phyloP scores from a whole-genome alignment of 1,140 invertebrate species.

The Arctopsyche grandis region DNA sequence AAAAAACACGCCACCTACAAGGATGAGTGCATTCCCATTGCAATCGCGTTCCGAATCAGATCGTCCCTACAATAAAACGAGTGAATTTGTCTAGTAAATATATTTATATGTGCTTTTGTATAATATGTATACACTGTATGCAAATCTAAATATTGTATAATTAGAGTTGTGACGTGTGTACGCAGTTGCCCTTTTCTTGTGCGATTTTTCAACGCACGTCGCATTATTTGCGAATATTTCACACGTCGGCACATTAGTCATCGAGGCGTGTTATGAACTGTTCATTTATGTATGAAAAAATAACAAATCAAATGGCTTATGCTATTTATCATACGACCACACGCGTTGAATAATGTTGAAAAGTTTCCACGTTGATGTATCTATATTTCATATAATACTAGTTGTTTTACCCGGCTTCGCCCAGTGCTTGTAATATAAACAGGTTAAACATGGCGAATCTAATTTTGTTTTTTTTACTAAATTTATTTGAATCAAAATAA shows the following conservation, averaged over 20 bases:
- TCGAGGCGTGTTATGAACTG: conserved; percentile 27
- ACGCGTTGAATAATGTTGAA: no score
- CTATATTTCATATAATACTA: no score
- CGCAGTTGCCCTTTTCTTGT: neutral
- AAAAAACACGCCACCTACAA: neutral
- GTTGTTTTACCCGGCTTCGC: no score
- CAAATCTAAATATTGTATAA: neutral
- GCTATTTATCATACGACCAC: no score
- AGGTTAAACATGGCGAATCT: no score
- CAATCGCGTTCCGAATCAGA: neutral
- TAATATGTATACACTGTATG: neutral
- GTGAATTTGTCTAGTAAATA: neutral
- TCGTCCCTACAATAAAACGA: neutral
- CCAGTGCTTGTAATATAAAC: no score
- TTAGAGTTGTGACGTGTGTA: neutral
- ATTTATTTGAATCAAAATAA: no score
- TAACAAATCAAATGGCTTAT: neutral
- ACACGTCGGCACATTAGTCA: conserved; percentile 15
- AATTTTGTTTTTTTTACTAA: no score
- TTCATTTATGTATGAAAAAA: conserved; percentile 12
- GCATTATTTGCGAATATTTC: neutral
- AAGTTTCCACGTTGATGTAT: no score
- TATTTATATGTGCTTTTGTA: conserved; percentile 1
- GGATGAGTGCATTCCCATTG: neutral
- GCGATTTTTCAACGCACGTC: conserved; percentile 2